Conservation (phyloP, 2,888 invertebrate genomes). For the Harpagoxenus sublaevis region DNA sequence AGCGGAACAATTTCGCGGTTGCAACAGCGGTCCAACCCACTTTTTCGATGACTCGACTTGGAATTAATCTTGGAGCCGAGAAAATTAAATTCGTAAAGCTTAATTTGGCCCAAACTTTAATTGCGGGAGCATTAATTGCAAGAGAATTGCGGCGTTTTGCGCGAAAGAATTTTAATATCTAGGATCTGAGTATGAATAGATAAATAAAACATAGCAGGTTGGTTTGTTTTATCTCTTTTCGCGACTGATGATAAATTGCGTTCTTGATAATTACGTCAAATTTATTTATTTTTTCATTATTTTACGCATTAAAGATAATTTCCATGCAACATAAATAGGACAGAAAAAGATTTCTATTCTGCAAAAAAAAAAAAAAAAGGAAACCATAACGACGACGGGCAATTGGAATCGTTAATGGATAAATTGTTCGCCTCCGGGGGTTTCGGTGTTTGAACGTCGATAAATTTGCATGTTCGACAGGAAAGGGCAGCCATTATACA, state of each 20-base stretch:
- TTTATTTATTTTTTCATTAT: background rate
- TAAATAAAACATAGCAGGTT: background rate
- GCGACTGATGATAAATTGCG: background rate
- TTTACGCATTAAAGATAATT: background rate
- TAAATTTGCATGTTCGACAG: constrained; percentile 55
- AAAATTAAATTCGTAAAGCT: constrained; percentile 37
- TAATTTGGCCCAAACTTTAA: constrained; percentile 23
- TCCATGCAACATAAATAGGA: background rate
- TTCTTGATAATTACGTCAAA: background rate
- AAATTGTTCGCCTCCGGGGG: constrained; percentile 45
- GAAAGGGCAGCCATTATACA: constrained; percentile 40
- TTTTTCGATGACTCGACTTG: constrained; percentile 6
- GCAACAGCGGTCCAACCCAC: constrained; percentile 5
- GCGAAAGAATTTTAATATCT: constrained; percentile 27
- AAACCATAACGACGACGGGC: constrained; percentile 20
- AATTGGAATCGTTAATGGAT: constrained; percentile 49
- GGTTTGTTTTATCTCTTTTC: background rate
- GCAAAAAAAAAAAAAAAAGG: background rate
- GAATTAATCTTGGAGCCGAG: constrained; percentile 19
- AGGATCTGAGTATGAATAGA: background rate
- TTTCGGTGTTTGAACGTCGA: constrained; percentile 29
- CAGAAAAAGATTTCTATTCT: constrained; percentile 1
- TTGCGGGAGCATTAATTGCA: constrained; percentile 2
- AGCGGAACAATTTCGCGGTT: background rate
- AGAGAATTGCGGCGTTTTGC: background rate